Evolutionary conservation across 2,113 vertebrate species (phyloP), one percentile per base, ranked within the genome.

Genomic region (Oncorhynchus masou): DNA sequence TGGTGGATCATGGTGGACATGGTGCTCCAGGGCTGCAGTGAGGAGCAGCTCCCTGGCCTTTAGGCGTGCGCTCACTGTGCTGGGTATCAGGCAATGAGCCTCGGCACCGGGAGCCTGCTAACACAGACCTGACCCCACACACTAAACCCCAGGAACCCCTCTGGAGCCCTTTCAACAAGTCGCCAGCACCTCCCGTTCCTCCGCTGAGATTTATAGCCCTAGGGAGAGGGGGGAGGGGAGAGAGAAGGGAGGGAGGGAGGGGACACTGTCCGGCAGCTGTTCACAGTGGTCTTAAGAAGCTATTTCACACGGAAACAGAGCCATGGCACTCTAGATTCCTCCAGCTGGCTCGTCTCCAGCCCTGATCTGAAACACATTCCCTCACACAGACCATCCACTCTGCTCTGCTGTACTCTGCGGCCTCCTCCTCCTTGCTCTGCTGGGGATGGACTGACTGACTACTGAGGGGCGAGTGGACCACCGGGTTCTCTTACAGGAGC

Each of bases 221-320:
- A 34, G 67, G 49, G 80, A 27, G 72, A 60, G 25, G 62, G 29
- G 45, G 71, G 29, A 68, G 76, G 69, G 78, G 45, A 51, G 66
- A 70, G 70, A 11, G 0, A 8, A 65, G 19, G 49, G 45, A 19
- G 7, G 20, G 65, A 66, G 25, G 29, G 29, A 31, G 83, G 81
- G 80, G 84, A 83, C 86, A 91, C 91, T 93, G 92, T 91, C 90
- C 89, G 70, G 91, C 93, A 94, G 93, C 92, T 94, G 93, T 94
- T 93, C 90, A 80, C 77, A 86, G 79, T 85, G 87, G 88, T 90
- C 89, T 93, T 93, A 93, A 92, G 90, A 78, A 89, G 90, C 86
- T 82, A 92, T 93, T 94, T 94, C 92, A 91, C 92, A 92, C 86
- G 80, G 91, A 94, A 93, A 90, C 83, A 70, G 84, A 89, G 83